A percentile compares a stretch with the other conserved stretches of the same genome.
phyloP scores from a whole-genome alignment of 1,140 invertebrate species.

The Homarus americanus region DNA sequence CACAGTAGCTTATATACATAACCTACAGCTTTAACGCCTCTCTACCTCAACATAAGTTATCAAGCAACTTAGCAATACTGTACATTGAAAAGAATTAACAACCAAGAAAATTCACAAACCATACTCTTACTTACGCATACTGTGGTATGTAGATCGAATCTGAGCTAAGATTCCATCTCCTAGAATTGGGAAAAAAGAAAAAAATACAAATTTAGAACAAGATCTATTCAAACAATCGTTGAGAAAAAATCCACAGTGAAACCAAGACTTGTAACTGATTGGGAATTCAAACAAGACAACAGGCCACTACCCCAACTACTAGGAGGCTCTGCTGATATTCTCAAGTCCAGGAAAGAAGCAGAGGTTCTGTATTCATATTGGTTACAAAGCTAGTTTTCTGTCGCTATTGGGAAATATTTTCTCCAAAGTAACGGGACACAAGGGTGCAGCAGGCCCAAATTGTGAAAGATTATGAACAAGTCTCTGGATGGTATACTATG shows the following conservation, averaged over 20 bases:
- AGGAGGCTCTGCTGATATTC: slow-evolving; percentile 30
- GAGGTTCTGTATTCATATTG: slow-evolving; percentile 72
- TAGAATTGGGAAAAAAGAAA: slow-evolving; percentile 82
- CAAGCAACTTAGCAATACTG: slow-evolving; percentile 72
- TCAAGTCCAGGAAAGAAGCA: slow-evolving; percentile 82
- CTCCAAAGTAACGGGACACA: slow-evolving; percentile 8
- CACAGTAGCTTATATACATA: no score
- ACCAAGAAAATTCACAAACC: slow-evolving; percentile 50
- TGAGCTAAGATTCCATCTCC: slow-evolving; percentile 73
- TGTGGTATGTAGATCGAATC: slow-evolving; percentile 73
- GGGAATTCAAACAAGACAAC: slow-evolving; percentile 53
- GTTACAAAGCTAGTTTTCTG: slow-evolving; percentile 36
- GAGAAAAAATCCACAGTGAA: slow-evolving; percentile 21
- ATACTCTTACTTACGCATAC: slow-evolving; percentile 71
- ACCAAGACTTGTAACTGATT: slow-evolving; percentile 76
- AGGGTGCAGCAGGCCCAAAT: slow-evolving; percentile 46
- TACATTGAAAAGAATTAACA: slow-evolving; percentile 53
- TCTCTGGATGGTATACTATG: neutral
- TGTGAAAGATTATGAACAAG: slow-evolving; percentile 19
- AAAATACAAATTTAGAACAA: slow-evolving; percentile 74
- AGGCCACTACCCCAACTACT: slow-evolving; percentile 44
- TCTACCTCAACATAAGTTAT: slow-evolving; percentile 64
- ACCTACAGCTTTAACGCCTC: slow-evolving; percentile 44
- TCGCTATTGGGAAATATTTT: neutral
- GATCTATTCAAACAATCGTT: slow-evolving; percentile 30